Evolutionary conservation across 2,888 invertebrate genomes (phyloP).

Genomic region (Melipona beecheii): DNA sequence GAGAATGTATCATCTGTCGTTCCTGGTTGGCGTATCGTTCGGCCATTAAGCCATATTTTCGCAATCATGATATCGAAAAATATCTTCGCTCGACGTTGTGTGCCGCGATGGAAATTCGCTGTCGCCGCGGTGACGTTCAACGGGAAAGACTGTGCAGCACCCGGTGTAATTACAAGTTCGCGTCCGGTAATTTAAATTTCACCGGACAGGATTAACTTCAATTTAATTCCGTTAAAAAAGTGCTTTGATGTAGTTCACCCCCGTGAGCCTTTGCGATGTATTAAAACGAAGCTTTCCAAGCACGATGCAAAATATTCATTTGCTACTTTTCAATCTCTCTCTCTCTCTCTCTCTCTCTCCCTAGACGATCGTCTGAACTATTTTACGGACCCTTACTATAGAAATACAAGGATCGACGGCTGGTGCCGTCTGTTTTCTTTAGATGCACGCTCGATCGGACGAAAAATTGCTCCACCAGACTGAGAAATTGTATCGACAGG

Average conservation of each 20-base stretch:
- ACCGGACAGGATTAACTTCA: constrained; percentile 8
- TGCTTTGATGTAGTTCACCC: background rate
- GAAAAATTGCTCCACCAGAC: constrained; percentile 46
- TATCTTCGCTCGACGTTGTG: background rate
- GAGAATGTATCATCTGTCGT: constrained; percentile 21
- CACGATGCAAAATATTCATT: background rate
- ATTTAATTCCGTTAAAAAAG: background rate
- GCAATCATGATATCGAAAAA: constrained; percentile 1
- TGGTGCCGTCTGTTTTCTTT: constrained; percentile 40
- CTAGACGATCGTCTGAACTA: constrained; percentile 1
- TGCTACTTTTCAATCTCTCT: background rate
- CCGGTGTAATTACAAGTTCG: constrained; percentile 5
- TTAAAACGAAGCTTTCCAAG: background rate
- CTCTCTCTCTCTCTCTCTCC: background rate
- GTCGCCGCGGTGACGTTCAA: background rate
- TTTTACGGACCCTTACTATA: constrained; percentile 14
- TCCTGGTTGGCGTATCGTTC: background rate
- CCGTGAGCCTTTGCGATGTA: background rate
- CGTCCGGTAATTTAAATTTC: constrained; percentile 12
- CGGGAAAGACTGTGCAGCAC: background rate
- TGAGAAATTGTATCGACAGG: constrained; percentile 58
- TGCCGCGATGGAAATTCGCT: background rate
- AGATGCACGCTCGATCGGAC: constrained; percentile 42
- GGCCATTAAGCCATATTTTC: constrained; percentile 1
- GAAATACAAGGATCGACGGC: constrained; percentile 29